These are phyloP conservation scores for Dysmachus trigonus DNA, from an alignment of 2,888 invertebrate genomes.

Conservation along the genomic window DNA sequence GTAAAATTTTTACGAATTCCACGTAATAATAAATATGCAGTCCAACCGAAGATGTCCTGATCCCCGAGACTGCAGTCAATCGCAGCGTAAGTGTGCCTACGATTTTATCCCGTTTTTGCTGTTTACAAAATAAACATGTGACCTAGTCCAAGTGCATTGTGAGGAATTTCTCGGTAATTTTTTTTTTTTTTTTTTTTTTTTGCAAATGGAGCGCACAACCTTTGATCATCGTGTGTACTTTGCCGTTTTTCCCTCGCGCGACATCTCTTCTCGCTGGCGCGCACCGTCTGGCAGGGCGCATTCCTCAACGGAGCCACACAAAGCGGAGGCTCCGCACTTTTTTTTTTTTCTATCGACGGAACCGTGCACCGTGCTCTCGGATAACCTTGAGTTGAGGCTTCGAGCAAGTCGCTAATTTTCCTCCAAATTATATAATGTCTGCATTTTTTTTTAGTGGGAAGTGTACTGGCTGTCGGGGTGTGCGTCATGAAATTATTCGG, in stretches of 20 bases:
- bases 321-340: neutral
- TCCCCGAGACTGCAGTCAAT: neutral
- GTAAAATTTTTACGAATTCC: conserved; percentile 6
- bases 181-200: neutral
- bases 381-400: conserved; percentile 24
- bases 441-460: conserved; percentile 6
- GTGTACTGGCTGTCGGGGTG: conserved; percentile 5
- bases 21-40: conserved; percentile 42
- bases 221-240: neutral
- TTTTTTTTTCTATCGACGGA: neutral
- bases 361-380: neutral
- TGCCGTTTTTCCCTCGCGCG: neutral
- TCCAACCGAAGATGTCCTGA: neutral
- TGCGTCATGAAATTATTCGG: neutral
- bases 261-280: neutral
- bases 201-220: conserved; percentile 39
- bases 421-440: conserved; percentile 22
- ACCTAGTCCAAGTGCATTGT: conserved; percentile 39
- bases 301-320: neutral
- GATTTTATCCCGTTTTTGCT: neutral
- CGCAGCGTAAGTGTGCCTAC: conserved; percentile 20
- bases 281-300: neutral
- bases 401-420: conserved; percentile 17
- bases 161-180: neutral
- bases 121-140: conserved; percentile 42